A percentile compares a stretch with the other conserved stretches of the same genome.
These are phyloP conservation scores for Papilio polyxenes DNA, from an alignment of 1,140 invertebrate species.

Conservation along the genomic window DNA sequence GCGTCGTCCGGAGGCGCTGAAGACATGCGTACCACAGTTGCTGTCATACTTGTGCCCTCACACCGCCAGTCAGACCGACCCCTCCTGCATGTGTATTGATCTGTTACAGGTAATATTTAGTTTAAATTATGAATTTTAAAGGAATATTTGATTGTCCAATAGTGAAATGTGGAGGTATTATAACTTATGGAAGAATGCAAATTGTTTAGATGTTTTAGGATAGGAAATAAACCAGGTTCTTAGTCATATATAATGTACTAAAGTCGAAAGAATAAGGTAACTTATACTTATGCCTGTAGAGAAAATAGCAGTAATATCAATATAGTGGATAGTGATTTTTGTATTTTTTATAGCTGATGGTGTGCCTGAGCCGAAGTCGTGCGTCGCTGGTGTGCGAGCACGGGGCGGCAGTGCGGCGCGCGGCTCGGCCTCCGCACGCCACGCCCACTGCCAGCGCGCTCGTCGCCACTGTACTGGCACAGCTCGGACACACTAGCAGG, in stretches of 20 bases:
- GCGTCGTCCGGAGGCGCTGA: constrained; percentile 88
- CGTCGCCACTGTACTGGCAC: constrained; percentile 84
- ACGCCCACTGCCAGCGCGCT: constrained; percentile 83
- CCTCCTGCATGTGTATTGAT: constrained; percentile 76
- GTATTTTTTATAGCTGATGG: constrained; percentile 75
- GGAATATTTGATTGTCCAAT: too few species aligned
- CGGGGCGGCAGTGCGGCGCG: constrained; percentile 84
- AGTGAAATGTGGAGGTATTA: too few species aligned
- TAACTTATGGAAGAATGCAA: too few species aligned
- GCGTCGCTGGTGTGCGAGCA: constrained; percentile 86
- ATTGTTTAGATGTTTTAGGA: too few species aligned
- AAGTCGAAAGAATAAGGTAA: too few species aligned
- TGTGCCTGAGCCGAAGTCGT: constrained; percentile 86
- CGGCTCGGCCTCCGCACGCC: constrained; percentile 83
- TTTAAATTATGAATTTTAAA: not conserved
- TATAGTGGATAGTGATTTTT: too few species aligned
- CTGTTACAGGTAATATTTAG: constrained; percentile 82
- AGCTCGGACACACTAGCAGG: constrained; percentile 84
- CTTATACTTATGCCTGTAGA: too few species aligned
- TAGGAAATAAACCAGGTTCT: too few species aligned
- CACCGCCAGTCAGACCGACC: constrained; percentile 60
- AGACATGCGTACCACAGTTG: constrained; percentile 88
- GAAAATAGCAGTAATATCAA: too few species aligned
- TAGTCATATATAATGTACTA: too few species aligned
- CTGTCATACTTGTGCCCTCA: constrained; percentile 83